Conservation (phyloP, 2,888 invertebrate species). For the Rhagophthalmus giganteus region DNA sequence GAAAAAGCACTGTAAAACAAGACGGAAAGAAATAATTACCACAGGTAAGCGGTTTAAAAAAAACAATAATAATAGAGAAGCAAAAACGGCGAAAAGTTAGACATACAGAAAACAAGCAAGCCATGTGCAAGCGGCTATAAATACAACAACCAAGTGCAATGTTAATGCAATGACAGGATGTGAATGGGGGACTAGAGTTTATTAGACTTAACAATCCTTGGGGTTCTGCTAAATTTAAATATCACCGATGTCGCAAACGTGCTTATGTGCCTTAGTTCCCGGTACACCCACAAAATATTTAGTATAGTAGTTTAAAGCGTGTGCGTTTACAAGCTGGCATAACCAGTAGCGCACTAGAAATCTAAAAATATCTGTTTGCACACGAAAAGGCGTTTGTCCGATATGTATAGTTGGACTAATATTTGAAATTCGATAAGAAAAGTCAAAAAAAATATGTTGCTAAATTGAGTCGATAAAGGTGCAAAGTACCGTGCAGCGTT, state of each 20-base stretch:
- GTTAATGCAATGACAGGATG: constrained; percentile 35
- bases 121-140: constrained; percentile 25
- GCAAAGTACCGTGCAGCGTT: no score
- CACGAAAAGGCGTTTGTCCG: no score
- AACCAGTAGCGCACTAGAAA: no score
- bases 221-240: constrained; percentile 33
- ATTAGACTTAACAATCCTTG: constrained; percentile 39
- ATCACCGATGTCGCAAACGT: constrained; percentile 22
- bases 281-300: neutral
- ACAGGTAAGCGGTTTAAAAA: neutral
- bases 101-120: constrained; percentile 1
- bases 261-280: constrained; percentile 1
- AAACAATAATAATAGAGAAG: neutral
- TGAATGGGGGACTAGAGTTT: constrained; percentile 37
- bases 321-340: no score
- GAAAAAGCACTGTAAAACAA: no score
- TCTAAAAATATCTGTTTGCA: no score
- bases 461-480: no score
- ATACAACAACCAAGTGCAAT: constrained; percentile 35
- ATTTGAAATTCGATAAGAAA: no score
- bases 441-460: no score
- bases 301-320: no score
- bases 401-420: no score
- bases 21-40: neutral
- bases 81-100: neutral